These are phyloP conservation scores for Smittia sp. DNA, from an alignment of 2,888 invertebrate genomes.

Conservation along the genomic window DNA sequence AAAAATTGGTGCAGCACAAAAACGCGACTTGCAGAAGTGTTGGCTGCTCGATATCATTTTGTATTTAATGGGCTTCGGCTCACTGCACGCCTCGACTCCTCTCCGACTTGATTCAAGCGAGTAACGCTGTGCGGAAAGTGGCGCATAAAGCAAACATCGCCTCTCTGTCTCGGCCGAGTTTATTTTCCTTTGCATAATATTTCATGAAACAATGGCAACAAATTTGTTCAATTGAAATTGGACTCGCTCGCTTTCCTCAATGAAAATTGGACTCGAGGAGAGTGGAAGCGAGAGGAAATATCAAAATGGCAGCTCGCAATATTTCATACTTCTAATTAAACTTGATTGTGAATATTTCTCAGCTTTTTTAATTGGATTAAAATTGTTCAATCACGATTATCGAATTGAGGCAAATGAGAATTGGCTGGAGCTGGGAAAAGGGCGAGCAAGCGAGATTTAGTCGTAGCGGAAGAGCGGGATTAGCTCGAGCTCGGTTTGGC, in stretches of 20 bases:
- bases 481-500: neutral
- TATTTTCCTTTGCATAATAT: neutral
- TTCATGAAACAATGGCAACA: constrained; percentile 34
- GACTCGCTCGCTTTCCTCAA: neutral
- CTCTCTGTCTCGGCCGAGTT: neutral
- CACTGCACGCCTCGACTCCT: neutral
- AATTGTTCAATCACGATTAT: constrained; percentile 5
- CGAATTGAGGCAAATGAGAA: neutral
- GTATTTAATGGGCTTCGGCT: neutral
- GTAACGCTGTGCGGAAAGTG: constrained; percentile 29
- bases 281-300: neutral
- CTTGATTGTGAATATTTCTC: constrained; percentile 1
- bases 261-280: constrained; percentile 13
- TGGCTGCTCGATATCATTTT: constrained; percentile 22
- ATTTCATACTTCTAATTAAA: constrained; percentile 13
- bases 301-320: constrained; percentile 16
- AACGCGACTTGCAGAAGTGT: constrained; percentile 3
- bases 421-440: no score
- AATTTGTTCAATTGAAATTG: constrained; percentile 35
- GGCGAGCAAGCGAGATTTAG: neutral
- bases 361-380: constrained; percentile 18
- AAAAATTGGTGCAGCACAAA: constrained; percentile 13
- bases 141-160: constrained; percentile 30
- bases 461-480: neutral
- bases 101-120: neutral